Evolutionary conservation across 92 coral and sea anemone genomes (phyloP).

Genomic region (Plumapathes pennacea): DNA sequence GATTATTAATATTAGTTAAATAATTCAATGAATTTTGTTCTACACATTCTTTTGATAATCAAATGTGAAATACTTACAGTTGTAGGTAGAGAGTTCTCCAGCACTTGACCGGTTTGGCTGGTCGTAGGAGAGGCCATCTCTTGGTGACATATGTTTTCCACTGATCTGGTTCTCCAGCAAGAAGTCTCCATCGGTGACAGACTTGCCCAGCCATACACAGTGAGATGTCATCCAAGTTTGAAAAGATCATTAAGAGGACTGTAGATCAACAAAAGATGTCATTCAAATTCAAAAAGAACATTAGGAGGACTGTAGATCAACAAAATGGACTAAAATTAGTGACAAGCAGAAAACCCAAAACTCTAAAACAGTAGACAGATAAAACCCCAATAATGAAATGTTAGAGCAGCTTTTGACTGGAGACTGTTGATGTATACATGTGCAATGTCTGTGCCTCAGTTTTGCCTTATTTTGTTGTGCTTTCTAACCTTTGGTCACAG

Average conservation of each 20-base stretch:
- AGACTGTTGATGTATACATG: no score
- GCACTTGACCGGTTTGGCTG: conserved; percentile 35
- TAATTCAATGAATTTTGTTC: background rate
- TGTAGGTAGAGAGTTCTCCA: conserved; percentile 66
- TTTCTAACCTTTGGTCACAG: no score
- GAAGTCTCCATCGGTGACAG: conserved; percentile 61
- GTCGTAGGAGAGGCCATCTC: conserved; percentile 60
- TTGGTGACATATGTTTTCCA: conserved; percentile 52
- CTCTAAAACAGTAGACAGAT: no score
- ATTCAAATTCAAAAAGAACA: background rate
- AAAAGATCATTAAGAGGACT: conserved; percentile 66
- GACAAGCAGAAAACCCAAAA: no score
- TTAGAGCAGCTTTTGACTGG: no score
- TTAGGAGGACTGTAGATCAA: background rate
- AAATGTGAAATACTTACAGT: conserved; percentile 45
- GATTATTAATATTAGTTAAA: background rate
- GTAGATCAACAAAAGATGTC: background rate
- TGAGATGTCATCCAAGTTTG: conserved; percentile 68
- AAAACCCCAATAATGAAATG: no score
- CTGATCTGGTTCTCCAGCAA: conserved; percentile 37
- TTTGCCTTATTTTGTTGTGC: no score
- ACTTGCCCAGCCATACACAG: conserved; percentile 68
- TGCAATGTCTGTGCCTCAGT: no score
- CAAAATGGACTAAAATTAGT: no score
- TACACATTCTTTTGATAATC: background rate